Conservation (phyloP, 2,113 vertebrate species). For the Archilochus colubris region DNA sequence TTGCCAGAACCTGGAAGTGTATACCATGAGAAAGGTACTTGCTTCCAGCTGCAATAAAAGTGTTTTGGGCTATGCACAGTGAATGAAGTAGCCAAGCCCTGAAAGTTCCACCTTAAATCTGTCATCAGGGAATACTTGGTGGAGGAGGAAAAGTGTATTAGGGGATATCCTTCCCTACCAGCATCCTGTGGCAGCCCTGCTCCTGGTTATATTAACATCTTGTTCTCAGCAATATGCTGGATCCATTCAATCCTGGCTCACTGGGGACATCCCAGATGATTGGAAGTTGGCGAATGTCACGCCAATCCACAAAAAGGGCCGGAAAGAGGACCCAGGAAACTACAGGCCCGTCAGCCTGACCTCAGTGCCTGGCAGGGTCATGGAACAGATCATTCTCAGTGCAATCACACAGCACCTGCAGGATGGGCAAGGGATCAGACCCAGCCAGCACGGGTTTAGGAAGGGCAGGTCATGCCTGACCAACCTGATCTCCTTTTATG, state of each 20-base stretch:
- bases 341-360: too few species aligned
- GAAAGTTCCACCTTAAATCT: neutral
- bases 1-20: slow-evolving; percentile 25
- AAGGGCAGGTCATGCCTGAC: too few species aligned
- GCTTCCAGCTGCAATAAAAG: neutral
- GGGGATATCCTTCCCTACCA: neutral
- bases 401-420: too few species aligned
- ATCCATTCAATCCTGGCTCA: neutral
- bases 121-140: neutral
- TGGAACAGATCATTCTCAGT: too few species aligned
- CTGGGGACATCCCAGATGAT: too few species aligned
- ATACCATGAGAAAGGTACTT: neutral
- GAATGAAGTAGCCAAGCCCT: neutral
- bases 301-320: too few species aligned
- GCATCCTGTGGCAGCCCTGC: neutral
- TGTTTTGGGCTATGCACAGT: neutral
- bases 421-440: too few species aligned
- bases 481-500: too few species aligned
- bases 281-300: too few species aligned
- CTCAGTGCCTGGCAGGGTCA: too few species aligned
- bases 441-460: too few species aligned
- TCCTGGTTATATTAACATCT: neutral
- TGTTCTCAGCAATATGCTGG: neutral
- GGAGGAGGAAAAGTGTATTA: neutral
- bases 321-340: too few species aligned